Percentiles rank a stretch among this genome's conserved stretches.
These are phyloP conservation scores for Acropora tenuis DNA, from an alignment of 64 coral and sea anemone genomes.

Conservation along the genomic window DNA sequence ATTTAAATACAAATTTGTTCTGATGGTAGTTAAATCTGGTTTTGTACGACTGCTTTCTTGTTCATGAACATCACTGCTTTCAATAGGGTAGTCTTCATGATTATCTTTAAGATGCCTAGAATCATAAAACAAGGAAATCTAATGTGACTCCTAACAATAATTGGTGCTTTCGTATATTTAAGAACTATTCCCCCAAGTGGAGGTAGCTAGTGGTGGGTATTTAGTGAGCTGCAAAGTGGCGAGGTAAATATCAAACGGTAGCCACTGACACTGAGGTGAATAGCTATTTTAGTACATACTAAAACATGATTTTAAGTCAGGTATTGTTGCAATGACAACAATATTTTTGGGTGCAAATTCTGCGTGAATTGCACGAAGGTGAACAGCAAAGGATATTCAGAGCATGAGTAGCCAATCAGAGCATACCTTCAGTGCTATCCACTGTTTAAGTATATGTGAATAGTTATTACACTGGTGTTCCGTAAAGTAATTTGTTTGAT, in stretches of 20 bases:
- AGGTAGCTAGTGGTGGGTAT: no score
- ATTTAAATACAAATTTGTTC: no score
- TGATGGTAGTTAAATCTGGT: no score
- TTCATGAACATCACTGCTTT: no score
- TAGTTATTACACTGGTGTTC: neutral
- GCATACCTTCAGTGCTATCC: neutral
- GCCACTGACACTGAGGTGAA: neutral
- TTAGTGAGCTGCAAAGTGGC: neutral
- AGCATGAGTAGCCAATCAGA: neutral
- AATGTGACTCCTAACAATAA: no score
- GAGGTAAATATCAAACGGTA: neutral
- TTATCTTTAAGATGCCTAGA: no score
- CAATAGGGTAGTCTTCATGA: no score
- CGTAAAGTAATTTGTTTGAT: neutral
- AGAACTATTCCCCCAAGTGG: no score
- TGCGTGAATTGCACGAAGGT: neutral
- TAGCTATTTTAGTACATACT: constrained; percentile 2
- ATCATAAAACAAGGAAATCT: no score
- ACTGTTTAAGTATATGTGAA: neutral
- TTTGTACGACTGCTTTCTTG: no score
- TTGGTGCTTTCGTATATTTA: no score
- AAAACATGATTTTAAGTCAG: constrained; percentile 2
- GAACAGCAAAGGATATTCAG: constrained; percentile 2
- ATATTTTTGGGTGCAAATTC: constrained; percentile 4
- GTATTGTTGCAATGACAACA: neutral